A percentile compares a stretch with the other conserved stretches of the same genome.
These are phyloP conservation scores for Helicoverpa zea DNA, from an alignment of 1,140 invertebrate genomes.

Conservation along the genomic window DNA sequence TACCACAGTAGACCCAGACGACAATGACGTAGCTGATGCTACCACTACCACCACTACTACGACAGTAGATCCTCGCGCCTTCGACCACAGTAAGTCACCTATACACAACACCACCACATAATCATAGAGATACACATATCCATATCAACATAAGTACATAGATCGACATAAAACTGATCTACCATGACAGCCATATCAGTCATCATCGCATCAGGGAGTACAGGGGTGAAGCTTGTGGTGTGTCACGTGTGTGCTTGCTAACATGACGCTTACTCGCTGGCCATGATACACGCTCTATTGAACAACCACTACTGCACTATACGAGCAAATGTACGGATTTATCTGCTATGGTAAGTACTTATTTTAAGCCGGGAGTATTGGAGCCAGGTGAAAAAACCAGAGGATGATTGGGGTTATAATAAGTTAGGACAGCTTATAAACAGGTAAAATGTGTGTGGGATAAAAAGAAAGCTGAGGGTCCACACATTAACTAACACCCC, in stretches of 20 bases:
- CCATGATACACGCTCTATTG: constrained; percentile 1
- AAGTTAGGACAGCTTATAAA: no score
- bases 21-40: constrained; percentile 66
- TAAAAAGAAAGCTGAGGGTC: constrained; percentile 6
- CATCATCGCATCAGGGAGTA: constrained; percentile 6
- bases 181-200: not conserved
- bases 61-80: constrained; percentile 73
- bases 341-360: not conserved
- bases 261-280: constrained; percentile 21
- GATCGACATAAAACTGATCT: not conserved
- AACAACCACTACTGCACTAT: no score
- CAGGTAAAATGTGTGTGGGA: not conserved
- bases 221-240: constrained; percentile 5
- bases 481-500: constrained; percentile 1
- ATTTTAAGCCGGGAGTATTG: constrained; percentile 14
- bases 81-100: constrained; percentile 79
- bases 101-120: not conserved
- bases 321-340: not conserved
- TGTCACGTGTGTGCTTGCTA: not conserved
- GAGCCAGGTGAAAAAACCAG: not conserved
- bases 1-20: constrained; percentile 66
- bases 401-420: no score
- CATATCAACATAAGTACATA: not conserved
- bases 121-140: not conserved
- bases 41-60: constrained; percentile 70